Evolutionary conservation across 1,140 invertebrate species (phyloP), one percentile per base, ranked within the genome.

Genomic region (Trichonephila inaurata): DNA sequence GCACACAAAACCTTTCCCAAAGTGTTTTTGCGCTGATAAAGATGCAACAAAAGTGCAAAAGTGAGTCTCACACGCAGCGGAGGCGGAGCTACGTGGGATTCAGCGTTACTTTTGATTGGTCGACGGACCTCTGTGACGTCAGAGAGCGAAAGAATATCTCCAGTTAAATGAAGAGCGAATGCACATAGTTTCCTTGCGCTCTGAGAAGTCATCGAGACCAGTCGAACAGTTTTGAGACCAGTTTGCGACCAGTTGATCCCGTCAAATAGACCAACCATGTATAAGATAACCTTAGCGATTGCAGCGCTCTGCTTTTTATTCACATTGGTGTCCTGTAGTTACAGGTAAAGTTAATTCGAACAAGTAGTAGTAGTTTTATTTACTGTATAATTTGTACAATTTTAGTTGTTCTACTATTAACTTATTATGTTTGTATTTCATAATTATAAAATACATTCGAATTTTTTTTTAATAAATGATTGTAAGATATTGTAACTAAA

Each of bases 71-170:
- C 64, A 69, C 64, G 64, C 64, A 69, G 64, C 21, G 6, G 21
- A 21, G 64, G 64, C 64, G 64, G 64, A 69, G 64, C 64, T 69
- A 69, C 64, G 64, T 69, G n/a, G 64, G 64, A 21, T 69, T 69
- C 64, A 24, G 64, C 24, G 64, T 21, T 21, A 69, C 64, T 69
- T 69, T 69, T n/a, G 21, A 69, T 69, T 69, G 64, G 64, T 69
- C 21, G n/a, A 69, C 64, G 64, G 24, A 24, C 64, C 64, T n/a
- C 64, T 24, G 7, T 69, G 64, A 69, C 64, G 64, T 69, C 64
- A 69, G 64, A 10, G 2, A 12, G 21, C 64, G 21, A 24, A 69
- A 69, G 64, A 69, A 21, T 69, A 69, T 69, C 21, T 69, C 64
- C 64, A 69, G 64, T 69, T 69, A 69, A 69, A 69, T 69, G 21